phyloP scores from a whole-genome alignment of 2,113 vertebrate genomes.

The Nasalis larvatus region DNA sequence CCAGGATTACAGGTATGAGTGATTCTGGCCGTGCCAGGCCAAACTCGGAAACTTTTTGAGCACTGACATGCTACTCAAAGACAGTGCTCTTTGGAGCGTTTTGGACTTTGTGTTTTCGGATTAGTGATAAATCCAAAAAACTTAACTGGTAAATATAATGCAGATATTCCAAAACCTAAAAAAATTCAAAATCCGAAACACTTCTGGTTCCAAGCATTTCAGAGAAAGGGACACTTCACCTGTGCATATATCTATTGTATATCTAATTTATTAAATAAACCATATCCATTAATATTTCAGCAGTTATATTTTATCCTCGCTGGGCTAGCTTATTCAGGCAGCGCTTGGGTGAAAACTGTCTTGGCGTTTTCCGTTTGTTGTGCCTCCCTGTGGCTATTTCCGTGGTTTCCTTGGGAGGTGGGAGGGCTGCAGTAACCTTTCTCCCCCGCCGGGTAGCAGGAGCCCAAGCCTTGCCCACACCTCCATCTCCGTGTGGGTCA shows the following conservation, averaged over 20 bases:
- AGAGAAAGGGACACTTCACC: neutral
- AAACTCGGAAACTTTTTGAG: neutral
- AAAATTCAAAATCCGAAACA: neutral
- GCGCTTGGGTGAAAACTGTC: neutral
- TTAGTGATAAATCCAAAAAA: neutral
- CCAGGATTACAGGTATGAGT: no score
- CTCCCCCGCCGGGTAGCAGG: neutral
- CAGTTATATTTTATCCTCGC: neutral
- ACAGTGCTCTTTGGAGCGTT: neutral
- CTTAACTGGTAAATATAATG: neutral
- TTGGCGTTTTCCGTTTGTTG: neutral
- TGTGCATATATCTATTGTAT: neutral
- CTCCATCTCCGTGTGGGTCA: neutral
- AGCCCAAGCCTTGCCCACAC: neutral
- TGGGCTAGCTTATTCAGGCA: no score
- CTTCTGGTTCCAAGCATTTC: neutral
- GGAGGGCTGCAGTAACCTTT: accelerated
- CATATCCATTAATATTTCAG: accelerated
- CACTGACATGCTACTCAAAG: neutral
- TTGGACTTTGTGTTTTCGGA: neutral
- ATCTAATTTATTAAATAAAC: neutral
- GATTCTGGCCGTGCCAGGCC: neutral
- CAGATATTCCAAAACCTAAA: neutral
- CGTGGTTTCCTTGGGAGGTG: no score
- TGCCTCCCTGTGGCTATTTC: neutral